Conservation (phyloP, 2,888 invertebrate species). For the Pollenia angustigena region DNA sequence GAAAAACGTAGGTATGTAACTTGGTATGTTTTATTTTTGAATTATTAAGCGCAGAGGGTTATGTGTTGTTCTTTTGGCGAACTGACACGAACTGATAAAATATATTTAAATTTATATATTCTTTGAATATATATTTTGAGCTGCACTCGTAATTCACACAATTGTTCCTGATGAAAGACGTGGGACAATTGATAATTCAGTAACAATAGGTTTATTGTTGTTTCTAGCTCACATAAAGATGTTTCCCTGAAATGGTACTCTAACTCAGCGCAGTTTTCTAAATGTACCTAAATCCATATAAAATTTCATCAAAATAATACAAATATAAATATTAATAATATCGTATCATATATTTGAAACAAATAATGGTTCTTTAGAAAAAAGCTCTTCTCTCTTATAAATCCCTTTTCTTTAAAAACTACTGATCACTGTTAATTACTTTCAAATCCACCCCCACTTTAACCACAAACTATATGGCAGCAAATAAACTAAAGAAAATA, state of each 20-base stretch:
- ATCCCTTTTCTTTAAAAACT: too few relatives aligned
- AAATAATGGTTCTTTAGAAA: background rate
- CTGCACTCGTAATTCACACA: slow-evolving; percentile 22
- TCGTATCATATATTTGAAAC: background rate
- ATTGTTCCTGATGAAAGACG: background rate
- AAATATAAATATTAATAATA: background rate
- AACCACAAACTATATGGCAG: slow-evolving; percentile 44
- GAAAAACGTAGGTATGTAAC: too few relatives aligned
- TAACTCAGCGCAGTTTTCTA: too few relatives aligned
- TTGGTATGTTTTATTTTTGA: too few relatives aligned
- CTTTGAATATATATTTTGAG: background rate
- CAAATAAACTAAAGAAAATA: slow-evolving; percentile 43
- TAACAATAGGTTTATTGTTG: background rate
- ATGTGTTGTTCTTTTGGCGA: too few relatives aligned
- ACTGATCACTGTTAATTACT: background rate
- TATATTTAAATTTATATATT: slow-evolving; percentile 13
- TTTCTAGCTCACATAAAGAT: too few relatives aligned
- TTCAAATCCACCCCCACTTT: background rate
- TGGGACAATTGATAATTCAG: slow-evolving; percentile 19
- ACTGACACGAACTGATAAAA: too few relatives aligned
- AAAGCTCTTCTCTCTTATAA: too few relatives aligned
- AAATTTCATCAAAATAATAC: background rate
- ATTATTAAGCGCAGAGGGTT: too few relatives aligned
- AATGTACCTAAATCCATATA: background rate
- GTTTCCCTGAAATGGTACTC: too few relatives aligned